Evolutionary conservation across 2,113 vertebrate species (phyloP).

Genomic region (Tympanuchus pallidicinctus): DNA sequence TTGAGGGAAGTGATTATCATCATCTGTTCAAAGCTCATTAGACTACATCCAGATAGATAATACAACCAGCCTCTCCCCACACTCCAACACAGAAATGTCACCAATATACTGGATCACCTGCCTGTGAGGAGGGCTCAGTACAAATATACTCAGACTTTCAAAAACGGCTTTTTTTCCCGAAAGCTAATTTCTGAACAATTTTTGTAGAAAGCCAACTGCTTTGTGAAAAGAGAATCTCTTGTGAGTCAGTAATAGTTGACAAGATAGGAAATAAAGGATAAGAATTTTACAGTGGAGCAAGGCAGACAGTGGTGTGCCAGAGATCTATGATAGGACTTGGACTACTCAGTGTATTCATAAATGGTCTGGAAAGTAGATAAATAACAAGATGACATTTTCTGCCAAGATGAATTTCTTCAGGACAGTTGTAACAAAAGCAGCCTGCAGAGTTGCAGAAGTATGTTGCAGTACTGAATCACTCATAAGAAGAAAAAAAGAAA

Average conservation of each 20-base stretch:
- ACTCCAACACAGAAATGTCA: not conserved
- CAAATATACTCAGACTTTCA: not conserved
- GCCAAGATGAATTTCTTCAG: conserved; percentile 22
- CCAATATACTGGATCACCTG: too few species aligned
- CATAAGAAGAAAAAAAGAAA: not conserved
- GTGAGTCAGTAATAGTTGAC: not conserved
- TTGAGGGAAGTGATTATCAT: not conserved
- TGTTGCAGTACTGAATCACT: not conserved
- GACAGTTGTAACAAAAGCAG: conserved; percentile 14
- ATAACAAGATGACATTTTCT: conserved; percentile 11
- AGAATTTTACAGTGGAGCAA: not conserved
- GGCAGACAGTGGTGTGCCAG: not conserved
- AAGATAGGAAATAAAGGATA: not conserved
- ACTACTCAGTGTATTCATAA: not conserved
- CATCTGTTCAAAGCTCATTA: not conserved
- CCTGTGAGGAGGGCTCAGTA: not conserved
- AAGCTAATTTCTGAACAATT: not conserved
- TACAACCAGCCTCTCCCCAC: too few species aligned
- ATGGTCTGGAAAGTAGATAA: conserved; percentile 25
- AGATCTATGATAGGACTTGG: not conserved
- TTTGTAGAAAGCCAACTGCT: not conserved
- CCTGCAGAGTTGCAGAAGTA: not conserved
- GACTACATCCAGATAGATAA: not conserved
- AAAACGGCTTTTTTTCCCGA: not conserved
- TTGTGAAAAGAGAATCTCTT: not conserved